Percentiles rank a stretch among this genome's conserved stretches.
Conservation (phyloP, 2,797 vertebrate species). For the Gambelia wislizenii region DNA sequence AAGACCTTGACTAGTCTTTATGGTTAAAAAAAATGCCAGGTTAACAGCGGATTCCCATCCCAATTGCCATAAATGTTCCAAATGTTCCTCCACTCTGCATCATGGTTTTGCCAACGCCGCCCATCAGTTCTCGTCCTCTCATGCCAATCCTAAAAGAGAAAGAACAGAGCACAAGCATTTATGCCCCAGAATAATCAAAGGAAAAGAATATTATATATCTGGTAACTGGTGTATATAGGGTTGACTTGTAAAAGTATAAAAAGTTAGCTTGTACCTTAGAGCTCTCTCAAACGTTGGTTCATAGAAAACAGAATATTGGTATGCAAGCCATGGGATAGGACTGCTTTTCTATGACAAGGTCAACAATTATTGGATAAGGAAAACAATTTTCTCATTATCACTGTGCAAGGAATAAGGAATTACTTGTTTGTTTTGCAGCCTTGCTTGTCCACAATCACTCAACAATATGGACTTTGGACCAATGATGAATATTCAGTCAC, state of each 20-base stretch:
- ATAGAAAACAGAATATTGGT: no score
- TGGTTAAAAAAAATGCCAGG: slow-evolving; percentile 33
- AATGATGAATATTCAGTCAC: no score
- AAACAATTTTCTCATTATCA: neutral
- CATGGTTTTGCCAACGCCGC: slow-evolving; percentile 98
- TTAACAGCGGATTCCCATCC: slow-evolving; percentile 98
- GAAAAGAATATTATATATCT: neutral
- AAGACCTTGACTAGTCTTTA: neutral
- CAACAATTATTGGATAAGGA: neutral
- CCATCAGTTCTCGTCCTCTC: slow-evolving; percentile 97
- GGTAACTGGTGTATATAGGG: neutral
- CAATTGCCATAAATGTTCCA: slow-evolving; percentile 98
- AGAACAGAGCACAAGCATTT: slow-evolving; percentile 34
- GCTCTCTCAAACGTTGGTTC: neutral
- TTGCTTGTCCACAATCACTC: neutral
- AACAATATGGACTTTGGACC: neutral
- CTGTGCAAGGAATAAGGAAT: neutral
- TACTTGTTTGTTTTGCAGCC: neutral
- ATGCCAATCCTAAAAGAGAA: slow-evolving; percentile 89
- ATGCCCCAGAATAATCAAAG: neutral
- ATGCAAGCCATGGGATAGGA: neutral
- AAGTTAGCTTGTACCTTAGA: neutral
- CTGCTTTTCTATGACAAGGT: neutral
- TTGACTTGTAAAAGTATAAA: neutral
- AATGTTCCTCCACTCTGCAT: slow-evolving; percentile 98